Base-by-base conservation (phyloP, 2,888 invertebrate species). In the Ormyrus labotus region DNA sequence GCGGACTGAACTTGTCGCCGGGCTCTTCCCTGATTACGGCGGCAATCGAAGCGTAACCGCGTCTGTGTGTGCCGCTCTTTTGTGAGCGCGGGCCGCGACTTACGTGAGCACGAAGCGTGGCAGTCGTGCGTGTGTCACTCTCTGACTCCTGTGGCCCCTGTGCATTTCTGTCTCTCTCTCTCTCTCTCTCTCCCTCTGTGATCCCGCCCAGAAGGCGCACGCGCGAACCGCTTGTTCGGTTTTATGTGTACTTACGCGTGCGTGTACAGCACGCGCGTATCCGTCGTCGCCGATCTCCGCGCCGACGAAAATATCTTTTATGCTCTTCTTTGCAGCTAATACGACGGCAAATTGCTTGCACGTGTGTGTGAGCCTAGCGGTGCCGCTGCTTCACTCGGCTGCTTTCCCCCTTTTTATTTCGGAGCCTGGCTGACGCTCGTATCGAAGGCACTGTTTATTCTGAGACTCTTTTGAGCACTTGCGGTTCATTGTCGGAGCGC, bases 81-180 rank as follows among this genome's bases (percentile, higher is more conserved):
- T 79, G 75, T 67, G 71, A 45, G 61, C 81, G 76, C 80, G 83
- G 11, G 19, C 68, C 19, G 85, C 85, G 85, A 48, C 79, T 58
- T 88, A 87, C 88, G 88, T 90, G 87, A 88, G 87, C 88, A 89
- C 86, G 85, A 87, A 89, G 90, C 89, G 89, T 90, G 90, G 89
- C 89, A 85, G 88, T 85, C 88, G 89, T 89, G 90, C 90, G 90
- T 90, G 89, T 89, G 90, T 90, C 90, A 89, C 89, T 89, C 86
- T 85, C 85, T 55, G 57, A 50, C 89, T 88, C 89, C 88, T 11
- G 7, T 10, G 10, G 13, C 47, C 70, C 45, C 67, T 51, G 51
- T 67, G 57, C 58, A 4, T 34, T 34, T 34, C 4, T 34, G 3
- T 34, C 3, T 34, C 34, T 71, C 19, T 60, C 60, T 48, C 57